Percentiles rank a stretch among this genome's conserved stretches.
Evolutionary conservation across 2,888 invertebrate species (phyloP).

Genomic region (Deroplatys truncata): DNA sequence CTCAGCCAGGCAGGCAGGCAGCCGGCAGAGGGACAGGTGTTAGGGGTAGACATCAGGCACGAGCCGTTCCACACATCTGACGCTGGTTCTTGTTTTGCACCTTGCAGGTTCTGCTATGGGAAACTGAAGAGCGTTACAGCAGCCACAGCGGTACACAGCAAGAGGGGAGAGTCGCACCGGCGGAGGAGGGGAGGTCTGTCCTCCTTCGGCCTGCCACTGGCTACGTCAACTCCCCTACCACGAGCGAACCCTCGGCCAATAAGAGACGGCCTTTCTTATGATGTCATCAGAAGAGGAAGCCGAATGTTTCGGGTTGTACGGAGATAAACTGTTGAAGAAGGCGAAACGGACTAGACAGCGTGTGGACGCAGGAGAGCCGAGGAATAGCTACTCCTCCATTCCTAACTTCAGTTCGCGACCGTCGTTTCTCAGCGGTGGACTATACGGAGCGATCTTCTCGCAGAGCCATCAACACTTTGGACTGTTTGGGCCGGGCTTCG

Average conservation of each 20-base stretch:
- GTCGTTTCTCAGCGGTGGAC: conserved; percentile 79
- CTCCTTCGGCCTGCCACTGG: conserved; percentile 32
- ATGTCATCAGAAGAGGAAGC: conserved; percentile 97
- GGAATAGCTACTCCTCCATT: conserved; percentile 85
- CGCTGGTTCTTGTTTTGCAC: conserved; percentile 25
- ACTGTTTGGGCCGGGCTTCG: conserved; percentile 69
- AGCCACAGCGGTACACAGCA: conserved; percentile 13
- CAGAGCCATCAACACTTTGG: conserved; percentile 66
- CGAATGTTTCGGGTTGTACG: conserved; percentile 89
- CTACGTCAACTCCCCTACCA: conserved; percentile 28
- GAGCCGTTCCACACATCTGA: conserved; percentile 12
- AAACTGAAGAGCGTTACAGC: conserved; percentile 18
- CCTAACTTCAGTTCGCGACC: conserved; percentile 72
- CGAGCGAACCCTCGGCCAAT: conserved; percentile 67
- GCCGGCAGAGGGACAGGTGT: conserved; percentile 4
- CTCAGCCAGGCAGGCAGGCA: background rate
- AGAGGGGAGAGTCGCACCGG: conserved; percentile 18
- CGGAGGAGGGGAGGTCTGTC: conserved; percentile 33
- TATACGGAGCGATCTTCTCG: conserved; percentile 82
- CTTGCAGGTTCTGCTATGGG: conserved; percentile 32
- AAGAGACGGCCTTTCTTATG: conserved; percentile 79
- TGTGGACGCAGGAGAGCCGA: conserved; percentile 93
- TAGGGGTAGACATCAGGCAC: background rate
- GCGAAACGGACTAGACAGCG: conserved; percentile 91
- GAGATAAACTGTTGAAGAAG: conserved; percentile 89